A percentile compares a stretch with the other conserved stretches of the same genome.
Evolutionary conservation across 2,888 invertebrate genomes (phyloP).

Genomic region (Anoplius nigerrimus): DNA sequence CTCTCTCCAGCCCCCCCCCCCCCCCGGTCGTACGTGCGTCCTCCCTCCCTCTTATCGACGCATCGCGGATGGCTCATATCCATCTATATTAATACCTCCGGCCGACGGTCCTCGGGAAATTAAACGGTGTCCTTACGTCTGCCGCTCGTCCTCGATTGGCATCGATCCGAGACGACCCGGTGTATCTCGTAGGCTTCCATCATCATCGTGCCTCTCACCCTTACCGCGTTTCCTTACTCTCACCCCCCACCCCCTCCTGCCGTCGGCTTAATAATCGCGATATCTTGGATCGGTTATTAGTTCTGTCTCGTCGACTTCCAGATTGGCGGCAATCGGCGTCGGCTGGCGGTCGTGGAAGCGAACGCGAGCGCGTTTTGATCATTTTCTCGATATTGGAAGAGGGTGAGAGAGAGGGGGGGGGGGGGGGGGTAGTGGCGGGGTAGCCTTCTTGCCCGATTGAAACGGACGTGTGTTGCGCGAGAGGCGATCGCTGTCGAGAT

Average conservation of each 20-base stretch:
- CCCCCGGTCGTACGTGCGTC: background rate
- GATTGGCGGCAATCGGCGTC: no score
- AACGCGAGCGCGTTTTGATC: no score
- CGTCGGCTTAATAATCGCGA: background rate
- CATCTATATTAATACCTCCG: constrained; percentile 69
- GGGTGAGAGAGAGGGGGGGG: no score
- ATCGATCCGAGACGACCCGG: background rate
- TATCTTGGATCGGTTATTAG: no score
- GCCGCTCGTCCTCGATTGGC: background rate
- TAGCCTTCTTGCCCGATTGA: no score
- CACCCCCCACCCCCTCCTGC: background rate
- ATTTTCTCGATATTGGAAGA: no score
- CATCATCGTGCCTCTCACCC: background rate
- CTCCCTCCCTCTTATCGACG: constrained; percentile 26
- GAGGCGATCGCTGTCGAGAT: no score
- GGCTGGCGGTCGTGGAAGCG: no score
- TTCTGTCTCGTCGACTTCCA: no score
- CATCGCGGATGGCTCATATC: constrained; percentile 68
- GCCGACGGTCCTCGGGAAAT: constrained; percentile 56
- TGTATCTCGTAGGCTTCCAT: background rate
- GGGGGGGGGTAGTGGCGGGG: no score
- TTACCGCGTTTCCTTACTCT: background rate
- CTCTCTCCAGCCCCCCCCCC: background rate
- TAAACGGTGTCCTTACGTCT: constrained; percentile 56
- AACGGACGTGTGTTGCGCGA: no score